Conservation (phyloP, 2,888 invertebrate species). For the Lymantria monacha region DNA sequence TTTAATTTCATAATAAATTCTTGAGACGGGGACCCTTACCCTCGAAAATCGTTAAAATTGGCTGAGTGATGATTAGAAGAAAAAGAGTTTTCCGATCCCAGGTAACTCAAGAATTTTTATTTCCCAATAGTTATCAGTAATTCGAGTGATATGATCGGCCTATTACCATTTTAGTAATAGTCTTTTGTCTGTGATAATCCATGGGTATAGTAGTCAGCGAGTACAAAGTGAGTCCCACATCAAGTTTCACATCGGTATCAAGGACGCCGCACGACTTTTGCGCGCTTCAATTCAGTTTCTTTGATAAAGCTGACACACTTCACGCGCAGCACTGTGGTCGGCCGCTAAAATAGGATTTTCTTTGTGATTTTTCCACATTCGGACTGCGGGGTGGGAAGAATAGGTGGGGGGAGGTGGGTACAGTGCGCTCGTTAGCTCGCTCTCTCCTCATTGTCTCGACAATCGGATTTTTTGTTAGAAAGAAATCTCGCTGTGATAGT, state of each 20-base stretch:
- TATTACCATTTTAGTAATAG: no score
- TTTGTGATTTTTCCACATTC: slow-evolving; percentile 28
- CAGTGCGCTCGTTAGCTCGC: slow-evolving; percentile 40
- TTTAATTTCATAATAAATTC: no score
- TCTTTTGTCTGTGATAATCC: no score
- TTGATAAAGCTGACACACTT: slow-evolving; percentile 22
- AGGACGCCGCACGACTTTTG: slow-evolving; percentile 5
- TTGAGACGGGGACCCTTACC: no score
- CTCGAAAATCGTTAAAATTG: no score
- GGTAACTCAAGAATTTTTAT: no score
- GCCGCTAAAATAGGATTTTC: slow-evolving; percentile 17
- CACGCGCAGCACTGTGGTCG: slow-evolving; percentile 9
- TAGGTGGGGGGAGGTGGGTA: slow-evolving; percentile 5
- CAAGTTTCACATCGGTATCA: slow-evolving; percentile 3
- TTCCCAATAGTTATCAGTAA: no score
- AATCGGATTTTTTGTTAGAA: slow-evolving; percentile 19
- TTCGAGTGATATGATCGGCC: no score
- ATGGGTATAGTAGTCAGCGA: no score
- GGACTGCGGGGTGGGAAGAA: slow-evolving; percentile 6
- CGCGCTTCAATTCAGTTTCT: slow-evolving; percentile 14
- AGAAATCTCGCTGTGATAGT: slow-evolving; percentile 14
- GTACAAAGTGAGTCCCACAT: slow-evolving; percentile 5
- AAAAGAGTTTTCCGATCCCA: no score
- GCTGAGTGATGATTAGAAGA: no score
- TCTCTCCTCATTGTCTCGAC: slow-evolving; percentile 29